phyloP scores from a whole-genome alignment of 23 tunicate species.

The Halocynthia roretzi region DNA sequence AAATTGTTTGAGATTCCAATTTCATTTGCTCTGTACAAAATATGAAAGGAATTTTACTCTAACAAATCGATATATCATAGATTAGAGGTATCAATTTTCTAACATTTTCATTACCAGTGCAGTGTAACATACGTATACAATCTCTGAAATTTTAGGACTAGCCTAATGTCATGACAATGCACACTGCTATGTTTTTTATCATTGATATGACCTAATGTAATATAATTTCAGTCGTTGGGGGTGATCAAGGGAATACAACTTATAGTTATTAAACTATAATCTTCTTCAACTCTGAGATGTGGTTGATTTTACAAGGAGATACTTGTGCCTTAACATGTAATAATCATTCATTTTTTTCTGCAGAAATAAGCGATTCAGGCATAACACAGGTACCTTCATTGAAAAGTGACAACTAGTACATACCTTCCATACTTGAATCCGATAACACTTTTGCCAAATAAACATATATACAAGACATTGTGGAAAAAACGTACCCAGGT shows the following conservation, averaged over 20 bases:
- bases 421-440: too few relatives aligned
- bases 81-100: neutral
- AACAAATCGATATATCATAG: neutral
- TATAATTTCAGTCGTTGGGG: neutral
- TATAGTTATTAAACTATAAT: too few relatives aligned
- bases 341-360: too few relatives aligned
- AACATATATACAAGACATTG: neutral
- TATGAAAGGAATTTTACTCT: neutral
- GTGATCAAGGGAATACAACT: too few relatives aligned
- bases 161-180: neutral
- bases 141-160: neutral
- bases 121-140: neutral
- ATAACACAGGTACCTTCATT: too few relatives aligned
- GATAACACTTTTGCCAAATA: too few relatives aligned
- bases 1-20: slow-evolving; percentile 8
- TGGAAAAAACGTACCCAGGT: neutral
- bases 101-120: neutral
- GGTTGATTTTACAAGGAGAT: too few relatives aligned
- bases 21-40: slow-evolving; percentile 7
- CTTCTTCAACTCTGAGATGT: too few relatives aligned
- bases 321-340: too few relatives aligned
- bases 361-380: too few relatives aligned
- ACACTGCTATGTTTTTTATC: neutral
- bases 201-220: slow-evolving; percentile 1
- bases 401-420: too few relatives aligned